phyloP scores from a whole-genome alignment of 1,140 invertebrate species.

The Copidosoma floridanum region DNA sequence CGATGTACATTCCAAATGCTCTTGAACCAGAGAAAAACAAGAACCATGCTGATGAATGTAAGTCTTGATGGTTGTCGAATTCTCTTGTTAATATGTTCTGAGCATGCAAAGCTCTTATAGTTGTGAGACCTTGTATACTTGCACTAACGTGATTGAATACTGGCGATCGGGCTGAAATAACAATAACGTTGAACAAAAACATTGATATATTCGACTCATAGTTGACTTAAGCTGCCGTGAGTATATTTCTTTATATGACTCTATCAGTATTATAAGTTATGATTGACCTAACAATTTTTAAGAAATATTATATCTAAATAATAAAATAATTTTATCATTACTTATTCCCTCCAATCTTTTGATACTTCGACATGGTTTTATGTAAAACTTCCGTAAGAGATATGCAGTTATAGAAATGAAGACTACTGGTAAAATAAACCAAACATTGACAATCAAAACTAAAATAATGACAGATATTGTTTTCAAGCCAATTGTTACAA shows the following conservation, averaged over 20 bases:
- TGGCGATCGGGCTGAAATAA: conserved; percentile 66
- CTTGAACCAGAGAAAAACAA: conserved; percentile 60
- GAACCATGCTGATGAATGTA: conserved; percentile 26
- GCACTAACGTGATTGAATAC: conserved; percentile 73
- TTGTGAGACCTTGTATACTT: conserved; percentile 67
- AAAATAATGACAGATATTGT: conserved; percentile 75
- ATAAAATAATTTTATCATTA: conserved; percentile 54
- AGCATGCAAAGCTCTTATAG: conserved; percentile 63
- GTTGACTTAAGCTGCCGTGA: no score
- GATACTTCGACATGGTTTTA: conserved; percentile 77
- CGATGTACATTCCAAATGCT: conserved; percentile 73
- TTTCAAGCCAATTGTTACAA: conserved; percentile 68
- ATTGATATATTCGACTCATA: no score
- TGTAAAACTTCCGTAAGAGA: conserved; percentile 72
- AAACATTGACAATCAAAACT: conserved; percentile 71
- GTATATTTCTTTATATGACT: no score
- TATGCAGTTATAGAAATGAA: conserved; percentile 72
- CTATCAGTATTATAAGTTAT: no score
- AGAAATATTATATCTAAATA: background rate
- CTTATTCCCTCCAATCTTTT: conserved; percentile 85
- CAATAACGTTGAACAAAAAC: background rate
- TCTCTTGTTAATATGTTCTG: conserved; percentile 43
- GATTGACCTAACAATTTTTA: no score
- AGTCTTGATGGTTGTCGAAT: conserved; percentile 48
- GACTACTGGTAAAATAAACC: conserved; percentile 70